Evolutionary conservation across 2,888 invertebrate species (phyloP), one percentile per base, ranked within the genome.

Genomic region (Synergus umbraculus): DNA sequence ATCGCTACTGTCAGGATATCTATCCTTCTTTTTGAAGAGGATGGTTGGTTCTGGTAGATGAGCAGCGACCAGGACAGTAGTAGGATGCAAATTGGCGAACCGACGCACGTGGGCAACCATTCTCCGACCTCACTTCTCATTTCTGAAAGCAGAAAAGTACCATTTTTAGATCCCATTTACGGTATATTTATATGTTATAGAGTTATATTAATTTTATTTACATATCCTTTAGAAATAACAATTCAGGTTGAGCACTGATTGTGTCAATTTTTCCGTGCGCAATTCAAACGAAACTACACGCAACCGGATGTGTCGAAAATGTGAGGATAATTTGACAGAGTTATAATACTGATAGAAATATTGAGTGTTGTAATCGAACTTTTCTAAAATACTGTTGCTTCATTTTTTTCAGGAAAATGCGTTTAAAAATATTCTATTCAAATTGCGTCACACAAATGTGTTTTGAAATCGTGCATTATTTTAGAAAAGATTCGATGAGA

Each of bases 1-100:
- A 93, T 86, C 58, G 93, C 93, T 46, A 93, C 91, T 69, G 93
- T 89, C 79, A 93, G 92, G 64, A 93, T 89, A 85, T 93, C 93
- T 84, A 93, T 92, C 69, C 93, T 92, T 58, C 93, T 87, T 90
- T 93, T 91, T 81, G 87, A 83, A 73, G 90, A 88, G 29, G 90
- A 88, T 46, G 91, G 89, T 82, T 93, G 93, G 79, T 92, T 92
- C 89, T 93, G 93, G 86, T 93, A 92, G 79, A 93, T 93, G 85
- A 93, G 90, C 78, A 93, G 89, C 29, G 92, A 92, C 93, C 93
- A 93, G 73, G 92, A 91, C 66, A 93, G 88, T 81, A 92, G 87
- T 60, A 93, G 92, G 82, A 93, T 89, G 86, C 92, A 91, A 83
- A 93, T 89, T 80, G 93, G 93, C 80, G 93, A 92, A 85, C 92